Evolutionary conservation across 1,140 invertebrate genomes (phyloP).

Genomic region (Spodoptera frugiperda): DNA sequence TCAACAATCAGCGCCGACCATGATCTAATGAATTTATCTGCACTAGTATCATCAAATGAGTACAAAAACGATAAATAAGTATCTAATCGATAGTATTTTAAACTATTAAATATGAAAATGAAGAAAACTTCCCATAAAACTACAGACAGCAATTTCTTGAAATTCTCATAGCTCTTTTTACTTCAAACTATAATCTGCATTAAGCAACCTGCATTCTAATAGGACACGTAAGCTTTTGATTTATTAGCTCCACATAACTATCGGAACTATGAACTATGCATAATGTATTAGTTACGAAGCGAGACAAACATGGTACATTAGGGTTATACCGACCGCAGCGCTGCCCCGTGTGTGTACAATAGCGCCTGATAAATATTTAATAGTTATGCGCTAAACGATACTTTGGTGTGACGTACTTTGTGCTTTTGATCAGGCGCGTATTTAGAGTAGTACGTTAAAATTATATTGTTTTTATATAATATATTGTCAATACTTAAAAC

Average conservation of each 20-base stretch:
- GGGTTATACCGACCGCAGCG: neutral
- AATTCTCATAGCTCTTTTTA: no score
- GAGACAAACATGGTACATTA: neutral
- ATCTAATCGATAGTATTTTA: no score
- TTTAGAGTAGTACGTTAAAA: neutral
- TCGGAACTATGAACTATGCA: neutral
- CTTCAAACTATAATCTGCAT: no score
- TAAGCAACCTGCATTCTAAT: neutral
- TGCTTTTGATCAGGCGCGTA: neutral
- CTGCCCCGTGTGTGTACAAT: neutral
- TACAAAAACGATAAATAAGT: no score
- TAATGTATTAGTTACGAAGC: conserved; percentile 19
- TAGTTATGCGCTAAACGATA: conserved; percentile 5
- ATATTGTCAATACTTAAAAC: no score
- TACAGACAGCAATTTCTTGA: no score
- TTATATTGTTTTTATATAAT: no score
- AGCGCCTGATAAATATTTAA: conserved; percentile 22
- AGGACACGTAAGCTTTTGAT: neutral
- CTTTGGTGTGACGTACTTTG: neutral
- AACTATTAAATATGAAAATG: no score
- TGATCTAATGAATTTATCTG: no score
- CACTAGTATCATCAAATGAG: no score
- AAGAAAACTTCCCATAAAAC: no score
- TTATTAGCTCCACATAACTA: neutral
- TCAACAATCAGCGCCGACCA: no score